These are phyloP conservation scores for Aphidius ervi DNA, from an alignment of 1,140 invertebrate genomes.

Conservation along the genomic window DNA sequence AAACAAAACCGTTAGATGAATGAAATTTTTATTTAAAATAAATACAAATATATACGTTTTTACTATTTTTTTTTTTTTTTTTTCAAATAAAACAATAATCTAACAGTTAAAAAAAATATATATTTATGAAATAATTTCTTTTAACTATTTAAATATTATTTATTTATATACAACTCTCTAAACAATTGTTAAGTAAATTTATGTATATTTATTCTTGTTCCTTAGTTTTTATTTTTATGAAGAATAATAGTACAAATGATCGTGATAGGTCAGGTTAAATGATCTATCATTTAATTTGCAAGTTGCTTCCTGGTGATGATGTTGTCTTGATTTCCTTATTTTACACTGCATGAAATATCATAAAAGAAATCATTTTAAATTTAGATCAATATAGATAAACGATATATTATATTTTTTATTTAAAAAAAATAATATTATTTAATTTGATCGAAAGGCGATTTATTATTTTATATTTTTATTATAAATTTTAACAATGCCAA, in stretches of 20 bases:
- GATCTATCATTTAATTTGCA: constrained; percentile 23
- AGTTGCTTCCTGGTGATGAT: constrained; percentile 9
- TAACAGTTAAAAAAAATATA: too few relatives aligned
- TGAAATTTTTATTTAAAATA: too few relatives aligned
- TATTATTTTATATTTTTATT: constrained; percentile 12
- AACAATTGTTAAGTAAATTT: too few relatives aligned
- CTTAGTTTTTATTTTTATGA: constrained; percentile 12
- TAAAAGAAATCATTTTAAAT: too few relatives aligned
- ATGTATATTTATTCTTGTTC: not conserved
- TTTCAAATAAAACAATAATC: too few relatives aligned
- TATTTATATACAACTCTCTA: too few relatives aligned
- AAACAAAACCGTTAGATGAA: constrained; percentile 6
- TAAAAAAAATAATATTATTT: not conserved
- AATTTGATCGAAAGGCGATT: constrained; percentile 27
- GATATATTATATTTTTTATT: not conserved
- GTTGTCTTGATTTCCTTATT: too few relatives aligned
- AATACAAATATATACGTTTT: too few relatives aligned
- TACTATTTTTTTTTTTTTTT: too few relatives aligned
- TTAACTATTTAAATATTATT: too few relatives aligned
- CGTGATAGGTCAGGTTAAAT: constrained; percentile 29
- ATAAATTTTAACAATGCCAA: not conserved
- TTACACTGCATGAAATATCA: not conserved
- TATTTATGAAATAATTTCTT: too few relatives aligned
- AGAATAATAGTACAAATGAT: constrained; percentile 12
- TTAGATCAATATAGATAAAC: too few relatives aligned